Conservation (phyloP, 2,113 vertebrate species). For the Arothron firmamentum region DNA sequence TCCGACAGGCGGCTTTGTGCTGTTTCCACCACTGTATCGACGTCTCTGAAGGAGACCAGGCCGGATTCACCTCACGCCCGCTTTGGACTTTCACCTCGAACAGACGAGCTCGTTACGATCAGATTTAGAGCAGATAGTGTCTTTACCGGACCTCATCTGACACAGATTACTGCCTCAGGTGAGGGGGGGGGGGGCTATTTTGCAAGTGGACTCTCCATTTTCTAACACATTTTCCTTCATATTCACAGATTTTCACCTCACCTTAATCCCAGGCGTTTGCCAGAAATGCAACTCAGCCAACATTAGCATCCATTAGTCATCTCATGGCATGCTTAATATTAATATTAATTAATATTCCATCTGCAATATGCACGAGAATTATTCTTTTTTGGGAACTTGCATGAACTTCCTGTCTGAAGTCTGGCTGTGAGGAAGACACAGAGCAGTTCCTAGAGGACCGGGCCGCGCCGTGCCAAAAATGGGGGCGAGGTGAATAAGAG, state of each 20-base stretch:
- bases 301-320: constrained; percentile 27
- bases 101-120: constrained; percentile 24
- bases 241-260: constrained; percentile 25
- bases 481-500: neutral
- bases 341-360: constrained; percentile 2
- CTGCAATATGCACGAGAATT: too few species aligned
- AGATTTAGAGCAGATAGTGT: constrained; percentile 25
- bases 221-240: neutral
- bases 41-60: constrained; percentile 5
- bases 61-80: constrained; percentile 11
- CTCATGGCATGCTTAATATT: neutral
- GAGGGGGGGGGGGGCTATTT: too few species aligned
- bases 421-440: too few species aligned
- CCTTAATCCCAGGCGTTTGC: constrained; percentile 23
- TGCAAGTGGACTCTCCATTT: too few species aligned
- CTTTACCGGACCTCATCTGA: constrained; percentile 32
- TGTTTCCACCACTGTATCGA: constrained; percentile 23
- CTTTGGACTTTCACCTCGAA: constrained; percentile 11
- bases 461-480: too few species aligned
- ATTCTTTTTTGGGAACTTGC: too few species aligned
- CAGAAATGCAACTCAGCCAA: constrained; percentile 21
- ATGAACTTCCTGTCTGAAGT: too few species aligned
- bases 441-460: too few species aligned
- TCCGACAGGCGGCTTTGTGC: constrained; percentile 10
- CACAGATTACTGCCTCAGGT: constrained; percentile 28